Evolutionary conservation across 2,113 vertebrate genomes (phyloP).

Genomic region (Turnix velox): DNA sequence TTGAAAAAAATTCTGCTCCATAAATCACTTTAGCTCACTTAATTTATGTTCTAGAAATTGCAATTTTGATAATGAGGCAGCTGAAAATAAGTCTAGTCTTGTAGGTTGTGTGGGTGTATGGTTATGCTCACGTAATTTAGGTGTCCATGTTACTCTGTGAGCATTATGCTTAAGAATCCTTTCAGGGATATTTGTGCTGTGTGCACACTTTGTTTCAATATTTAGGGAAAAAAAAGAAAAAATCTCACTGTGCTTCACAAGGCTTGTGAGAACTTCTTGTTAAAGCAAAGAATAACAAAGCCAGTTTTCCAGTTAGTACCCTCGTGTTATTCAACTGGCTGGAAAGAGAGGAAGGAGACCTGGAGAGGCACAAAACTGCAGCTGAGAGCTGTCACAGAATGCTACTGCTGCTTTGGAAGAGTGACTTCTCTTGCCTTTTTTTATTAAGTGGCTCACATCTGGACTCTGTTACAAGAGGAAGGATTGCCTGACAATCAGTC

Average conservation of each 20-base stretch:
- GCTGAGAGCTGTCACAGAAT: background rate
- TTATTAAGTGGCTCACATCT: background rate
- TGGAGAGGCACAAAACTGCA: background rate
- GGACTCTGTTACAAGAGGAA: background rate
- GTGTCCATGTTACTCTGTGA: background rate
- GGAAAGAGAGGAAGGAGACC: background rate
- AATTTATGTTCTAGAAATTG: conserved; percentile 19
- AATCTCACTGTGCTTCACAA: background rate
- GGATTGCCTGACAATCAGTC: background rate
- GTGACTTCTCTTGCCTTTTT: background rate
- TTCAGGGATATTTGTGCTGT: background rate
- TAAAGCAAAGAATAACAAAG: background rate
- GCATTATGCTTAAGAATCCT: background rate
- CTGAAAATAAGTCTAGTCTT: conserved; percentile 55
- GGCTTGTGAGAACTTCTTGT: background rate
- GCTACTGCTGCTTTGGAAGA: background rate
- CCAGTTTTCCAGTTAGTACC: background rate
- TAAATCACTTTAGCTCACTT: background rate
- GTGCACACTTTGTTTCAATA: background rate
- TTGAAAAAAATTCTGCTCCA: background rate
- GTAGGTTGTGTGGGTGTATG: conserved; percentile 39
- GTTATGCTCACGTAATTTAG: conserved; percentile 20
- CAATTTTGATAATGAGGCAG: conserved; percentile 31
- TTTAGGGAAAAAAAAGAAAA: too few relatives aligned
- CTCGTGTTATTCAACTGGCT: background rate